Evolutionary conservation across 2,113 vertebrate genomes (phyloP).

Genomic region (Rhea americana): DNA sequence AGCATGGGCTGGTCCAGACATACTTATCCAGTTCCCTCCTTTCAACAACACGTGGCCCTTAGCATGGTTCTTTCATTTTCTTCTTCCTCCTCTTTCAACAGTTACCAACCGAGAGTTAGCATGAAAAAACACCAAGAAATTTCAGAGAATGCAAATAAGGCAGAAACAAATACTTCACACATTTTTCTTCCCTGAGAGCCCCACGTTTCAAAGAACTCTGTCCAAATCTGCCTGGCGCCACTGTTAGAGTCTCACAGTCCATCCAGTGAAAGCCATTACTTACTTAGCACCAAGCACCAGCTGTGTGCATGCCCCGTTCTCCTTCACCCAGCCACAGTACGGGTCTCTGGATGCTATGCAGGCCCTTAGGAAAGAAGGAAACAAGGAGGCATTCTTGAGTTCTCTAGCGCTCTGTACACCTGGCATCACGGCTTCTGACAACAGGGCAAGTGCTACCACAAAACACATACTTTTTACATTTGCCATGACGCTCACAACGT

Average conservation of each 20-base stretch:
- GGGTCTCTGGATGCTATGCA: constrained; percentile 97
- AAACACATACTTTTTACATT: constrained; percentile 91
- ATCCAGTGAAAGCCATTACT: constrained; percentile 44
- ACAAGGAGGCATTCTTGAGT: background rate
- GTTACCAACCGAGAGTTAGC: constrained; percentile 43
- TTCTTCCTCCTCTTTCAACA: constrained; percentile 43
- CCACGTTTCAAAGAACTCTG: background rate
- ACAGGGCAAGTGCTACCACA: background rate
- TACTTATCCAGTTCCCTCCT: constrained; percentile 29
- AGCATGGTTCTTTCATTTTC: constrained; percentile 40
- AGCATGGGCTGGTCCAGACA: constrained; percentile 47
- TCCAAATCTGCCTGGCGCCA: background rate
- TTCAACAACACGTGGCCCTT: constrained; percentile 9
- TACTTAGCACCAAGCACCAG: constrained; percentile 86
- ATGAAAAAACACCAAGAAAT: background rate
- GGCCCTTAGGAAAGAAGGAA: constrained; percentile 79
- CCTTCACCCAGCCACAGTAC: constrained; percentile 94
- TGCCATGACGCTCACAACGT: constrained; percentile 89
- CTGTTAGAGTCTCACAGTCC: rapidly evolving
- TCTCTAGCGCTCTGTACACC: rapidly evolving
- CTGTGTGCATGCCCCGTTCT: constrained; percentile 83
- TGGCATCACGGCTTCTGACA: rapidly evolving
- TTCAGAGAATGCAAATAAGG: constrained; percentile 22
- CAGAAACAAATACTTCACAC: background rate
- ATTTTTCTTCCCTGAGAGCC: background rate